Conservation (phyloP, 1,140 invertebrate species). For the Colletes gigas region DNA sequence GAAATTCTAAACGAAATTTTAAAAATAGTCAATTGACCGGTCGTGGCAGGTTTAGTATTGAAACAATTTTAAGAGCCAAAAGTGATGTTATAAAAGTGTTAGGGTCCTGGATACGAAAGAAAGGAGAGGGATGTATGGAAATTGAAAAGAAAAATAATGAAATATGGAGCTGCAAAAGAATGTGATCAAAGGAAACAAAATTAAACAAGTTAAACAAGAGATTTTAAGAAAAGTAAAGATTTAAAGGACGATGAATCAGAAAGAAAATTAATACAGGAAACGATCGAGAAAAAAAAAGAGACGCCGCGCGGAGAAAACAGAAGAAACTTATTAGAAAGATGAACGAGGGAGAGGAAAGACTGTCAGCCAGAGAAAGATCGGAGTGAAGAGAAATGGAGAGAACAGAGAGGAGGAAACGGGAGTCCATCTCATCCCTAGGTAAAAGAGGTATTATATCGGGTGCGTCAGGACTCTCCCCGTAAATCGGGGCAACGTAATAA, state of each 20-base stretch:
- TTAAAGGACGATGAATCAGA: too few species aligned
- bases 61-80: too few species aligned
- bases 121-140: too few species aligned
- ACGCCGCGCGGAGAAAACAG: conserved; percentile 16
- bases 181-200: neutral
- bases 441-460: conserved; percentile 24
- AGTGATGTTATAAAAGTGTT: too few species aligned
- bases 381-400: conserved; percentile 15
- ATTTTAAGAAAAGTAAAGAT: too few species aligned
- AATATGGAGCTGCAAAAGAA: too few species aligned
- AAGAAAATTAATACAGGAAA: neutral
- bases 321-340: neutral
- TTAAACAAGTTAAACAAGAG: conserved; percentile 10
- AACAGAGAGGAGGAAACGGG: conserved; percentile 17
- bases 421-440: conserved; percentile 3
- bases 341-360: too few species aligned
- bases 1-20: too few species aligned
- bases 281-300: conserved; percentile 34
- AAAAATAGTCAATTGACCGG: too few species aligned
- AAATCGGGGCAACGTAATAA: conserved; percentile 49
- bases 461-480: conserved; percentile 25
- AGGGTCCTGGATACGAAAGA: too few species aligned
- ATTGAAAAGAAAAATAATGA: too few species aligned
- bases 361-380: neutral
- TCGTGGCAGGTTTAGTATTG: too few species aligned